Evolutionary conservation across 2,113 vertebrate species (phyloP).

Genomic region (Oceanites oceanicus): DNA sequence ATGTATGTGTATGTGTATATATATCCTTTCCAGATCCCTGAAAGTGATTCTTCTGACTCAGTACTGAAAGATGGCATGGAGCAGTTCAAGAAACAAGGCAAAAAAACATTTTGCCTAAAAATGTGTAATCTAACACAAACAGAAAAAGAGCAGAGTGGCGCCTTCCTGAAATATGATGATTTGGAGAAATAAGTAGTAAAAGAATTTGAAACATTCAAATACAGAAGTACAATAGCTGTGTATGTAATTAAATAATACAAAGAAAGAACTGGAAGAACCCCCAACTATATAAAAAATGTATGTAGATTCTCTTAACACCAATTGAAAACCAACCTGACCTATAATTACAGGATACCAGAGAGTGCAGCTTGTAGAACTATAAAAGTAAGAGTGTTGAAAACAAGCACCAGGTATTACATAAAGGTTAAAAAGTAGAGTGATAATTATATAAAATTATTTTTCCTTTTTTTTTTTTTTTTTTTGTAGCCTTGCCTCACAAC

Average conservation of each 20-base stretch:
- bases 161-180: neutral
- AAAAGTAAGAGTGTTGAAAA: neutral
- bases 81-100: neutral
- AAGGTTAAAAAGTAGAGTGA: neutral
- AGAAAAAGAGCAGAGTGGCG: neutral
- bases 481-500: neutral
- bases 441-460: neutral
- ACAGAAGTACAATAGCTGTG: neutral
- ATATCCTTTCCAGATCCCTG: neutral
- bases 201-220: neutral
- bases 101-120: neutral
- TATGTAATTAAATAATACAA: neutral
- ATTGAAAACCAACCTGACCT: neutral
- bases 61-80: neutral
- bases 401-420: neutral
- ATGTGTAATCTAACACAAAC: neutral
- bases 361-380: neutral
- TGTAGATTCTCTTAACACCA: neutral
- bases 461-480: too few relatives aligned
- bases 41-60: neutral
- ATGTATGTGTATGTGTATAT: fast-evolving
- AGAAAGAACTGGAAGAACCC: neutral
- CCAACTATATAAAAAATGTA: neutral
- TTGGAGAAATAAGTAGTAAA: neutral
- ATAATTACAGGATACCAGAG: neutral